Evolutionary conservation across 2,797 vertebrate species (phyloP).

Genomic region (Acestrorhynchus altus): DNA sequence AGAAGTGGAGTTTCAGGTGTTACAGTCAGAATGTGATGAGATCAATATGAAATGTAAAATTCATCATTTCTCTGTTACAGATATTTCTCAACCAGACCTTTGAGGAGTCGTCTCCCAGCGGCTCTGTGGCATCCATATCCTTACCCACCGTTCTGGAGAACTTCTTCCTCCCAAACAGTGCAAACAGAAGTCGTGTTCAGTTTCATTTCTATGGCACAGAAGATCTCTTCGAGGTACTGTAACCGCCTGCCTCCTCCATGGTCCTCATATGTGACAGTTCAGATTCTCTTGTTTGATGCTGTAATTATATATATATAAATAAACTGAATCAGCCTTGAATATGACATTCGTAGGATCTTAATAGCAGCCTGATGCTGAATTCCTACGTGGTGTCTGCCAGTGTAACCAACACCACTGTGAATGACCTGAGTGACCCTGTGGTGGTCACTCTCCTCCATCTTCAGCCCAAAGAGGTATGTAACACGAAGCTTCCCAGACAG

Average conservation of each 20-base stretch:
- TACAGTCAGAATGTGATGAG: too few species aligned
- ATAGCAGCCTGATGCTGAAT: conserved; percentile 69
- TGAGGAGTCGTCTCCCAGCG: conserved; percentile 58
- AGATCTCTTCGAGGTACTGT: conserved; percentile 84
- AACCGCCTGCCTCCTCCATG: not conserved
- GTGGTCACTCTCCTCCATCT: conserved; percentile 80
- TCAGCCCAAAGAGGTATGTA: conserved; percentile 65
- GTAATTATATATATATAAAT: not conserved
- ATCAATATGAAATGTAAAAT: too few species aligned
- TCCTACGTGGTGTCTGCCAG: conserved; percentile 87
- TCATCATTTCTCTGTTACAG: conserved; percentile 71
- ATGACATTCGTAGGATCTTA: conserved; percentile 69
- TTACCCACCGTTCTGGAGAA: conserved; percentile 77
- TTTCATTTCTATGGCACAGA: conserved; percentile 86
- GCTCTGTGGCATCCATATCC: conserved; percentile 77
- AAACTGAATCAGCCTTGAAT: not conserved
- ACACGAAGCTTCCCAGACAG: too few species aligned
- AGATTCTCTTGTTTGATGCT: not conserved
- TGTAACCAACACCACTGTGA: conserved; percentile 74
- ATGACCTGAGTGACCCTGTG: conserved; percentile 78
- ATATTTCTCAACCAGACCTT: conserved; percentile 72
- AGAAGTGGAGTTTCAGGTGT: too few species aligned
- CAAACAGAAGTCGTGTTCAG: conserved; percentile 79
- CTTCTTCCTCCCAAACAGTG: conserved; percentile 62
- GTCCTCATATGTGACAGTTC: not conserved